These are phyloP conservation scores for Lordiphosa stackelbergi DNA, from an alignment of 1,140 invertebrate species.

Conservation along the genomic window DNA sequence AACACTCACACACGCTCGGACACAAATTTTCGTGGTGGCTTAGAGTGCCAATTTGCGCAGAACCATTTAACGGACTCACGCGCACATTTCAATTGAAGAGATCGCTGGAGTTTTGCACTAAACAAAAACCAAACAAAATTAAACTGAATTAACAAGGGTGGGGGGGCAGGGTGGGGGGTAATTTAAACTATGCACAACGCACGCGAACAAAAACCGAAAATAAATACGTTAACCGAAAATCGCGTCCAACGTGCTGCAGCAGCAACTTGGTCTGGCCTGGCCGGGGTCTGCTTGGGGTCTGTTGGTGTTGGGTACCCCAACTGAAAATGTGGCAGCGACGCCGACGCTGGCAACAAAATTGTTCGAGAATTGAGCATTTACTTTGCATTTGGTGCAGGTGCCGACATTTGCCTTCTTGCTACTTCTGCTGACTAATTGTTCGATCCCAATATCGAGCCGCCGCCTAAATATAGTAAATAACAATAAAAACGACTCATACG, in stretches of 20 bases:
- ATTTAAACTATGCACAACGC: constrained; percentile 48
- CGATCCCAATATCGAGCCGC: constrained; percentile 13
- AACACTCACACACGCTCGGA: background rate
- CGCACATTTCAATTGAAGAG: constrained; percentile 36
- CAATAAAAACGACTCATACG: constrained; percentile 16
- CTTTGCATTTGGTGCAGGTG: constrained; percentile 37
- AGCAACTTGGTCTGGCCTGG: no score
- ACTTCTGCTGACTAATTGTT: constrained; percentile 35
- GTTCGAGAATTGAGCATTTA: constrained; percentile 12
- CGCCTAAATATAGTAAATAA: constrained; percentile 63
- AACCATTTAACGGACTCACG: constrained; percentile 40
- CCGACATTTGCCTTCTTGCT: constrained; percentile 9
- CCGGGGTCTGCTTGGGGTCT: no score
- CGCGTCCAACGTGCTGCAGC: constrained; percentile 1
- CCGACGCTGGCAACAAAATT: no score
- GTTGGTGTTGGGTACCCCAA: no score
- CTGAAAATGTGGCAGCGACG: no score
- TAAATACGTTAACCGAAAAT: constrained; percentile 19
- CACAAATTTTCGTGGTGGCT: background rate
- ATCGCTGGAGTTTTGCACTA: no score
- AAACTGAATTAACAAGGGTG: constrained; percentile 1
- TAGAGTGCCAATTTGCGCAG: constrained; percentile 1
- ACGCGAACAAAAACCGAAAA: constrained; percentile 37
- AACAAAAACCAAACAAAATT: constrained; percentile 6
- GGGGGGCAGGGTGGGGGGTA: background rate